Conservation (phyloP, 2,888 invertebrate species). For the Dasysyrphus tricinctus region DNA sequence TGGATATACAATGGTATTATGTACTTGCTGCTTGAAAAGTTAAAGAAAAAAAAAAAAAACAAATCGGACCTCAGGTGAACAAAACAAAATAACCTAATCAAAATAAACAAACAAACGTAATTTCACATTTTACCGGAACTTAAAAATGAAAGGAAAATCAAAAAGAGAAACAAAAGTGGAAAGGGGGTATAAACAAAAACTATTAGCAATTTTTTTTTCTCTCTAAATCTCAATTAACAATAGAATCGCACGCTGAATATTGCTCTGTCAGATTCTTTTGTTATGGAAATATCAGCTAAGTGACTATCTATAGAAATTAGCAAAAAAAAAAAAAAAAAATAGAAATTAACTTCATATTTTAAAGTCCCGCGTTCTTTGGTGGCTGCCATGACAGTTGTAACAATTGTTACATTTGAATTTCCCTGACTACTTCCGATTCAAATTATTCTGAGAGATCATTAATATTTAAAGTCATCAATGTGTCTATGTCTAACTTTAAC, state of each 20-base stretch:
- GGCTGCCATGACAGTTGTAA: slow-evolving; percentile 54
- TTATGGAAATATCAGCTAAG: slow-evolving; percentile 51
- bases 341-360: slow-evolving; percentile 59
- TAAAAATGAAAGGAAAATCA: slow-evolving; percentile 54
- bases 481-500: slow-evolving; percentile 21
- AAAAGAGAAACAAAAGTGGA: slow-evolving; percentile 20
- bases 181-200: slow-evolving; percentile 17
- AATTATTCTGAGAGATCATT: slow-evolving; percentile 69
- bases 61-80: neutral
- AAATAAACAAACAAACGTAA: slow-evolving; percentile 37
- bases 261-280: slow-evolving; percentile 66
- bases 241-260: slow-evolving; percentile 67
- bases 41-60: slow-evolving; percentile 21
- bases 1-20: too few species aligned
- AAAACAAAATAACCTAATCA: slow-evolving; percentile 29
- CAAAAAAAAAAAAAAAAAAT: neutral
- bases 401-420: slow-evolving; percentile 69
- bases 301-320: slow-evolving; percentile 24
- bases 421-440: slow-evolving; percentile 73
- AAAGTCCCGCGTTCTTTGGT: slow-evolving; percentile 14
- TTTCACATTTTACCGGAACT: slow-evolving; percentile 69
- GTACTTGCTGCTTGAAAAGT: neutral
- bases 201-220: slow-evolving; percentile 37
- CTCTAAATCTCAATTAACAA: slow-evolving; percentile 53
- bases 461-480: slow-evolving; percentile 69